phyloP scores from a whole-genome alignment of 2,797 vertebrate species.

The Coccyzus lansbergi region DNA sequence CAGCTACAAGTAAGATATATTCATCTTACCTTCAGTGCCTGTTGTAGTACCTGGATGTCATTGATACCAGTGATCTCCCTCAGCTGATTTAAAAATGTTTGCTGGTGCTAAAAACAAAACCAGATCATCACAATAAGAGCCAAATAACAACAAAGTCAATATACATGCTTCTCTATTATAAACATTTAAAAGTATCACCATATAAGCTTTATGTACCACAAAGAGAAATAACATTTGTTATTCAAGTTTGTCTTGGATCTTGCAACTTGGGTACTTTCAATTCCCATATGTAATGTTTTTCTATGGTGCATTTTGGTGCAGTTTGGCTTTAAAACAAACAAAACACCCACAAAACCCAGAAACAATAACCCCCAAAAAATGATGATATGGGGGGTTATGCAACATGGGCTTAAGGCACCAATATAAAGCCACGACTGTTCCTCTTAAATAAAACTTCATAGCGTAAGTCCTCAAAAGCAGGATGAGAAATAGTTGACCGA shows the following conservation, averaged over 20 bases:
- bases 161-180: not conserved
- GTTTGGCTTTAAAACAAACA: not conserved
- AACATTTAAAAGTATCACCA: not conserved
- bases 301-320: not conserved
- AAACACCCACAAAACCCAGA: too few species aligned
- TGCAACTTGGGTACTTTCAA: not conserved
- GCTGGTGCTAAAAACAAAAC: constrained; percentile 86
- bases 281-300: not conserved
- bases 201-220: not conserved
- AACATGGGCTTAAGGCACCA: not conserved
- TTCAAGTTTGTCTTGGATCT: not conserved
- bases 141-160: not conserved
- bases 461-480: not conserved
- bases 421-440: not conserved
- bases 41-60: constrained; percentile 94
- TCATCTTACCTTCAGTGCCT: constrained; percentile 91
- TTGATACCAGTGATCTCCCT: constrained; percentile 97
- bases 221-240: not conserved
- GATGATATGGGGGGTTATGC: not conserved
- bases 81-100: constrained; percentile 97
- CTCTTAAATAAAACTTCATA: not conserved
- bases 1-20: not conserved
- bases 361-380: too few species aligned
- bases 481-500: not conserved
- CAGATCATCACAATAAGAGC: not conserved